These are phyloP conservation scores for Drosophila algonquin DNA, from an alignment of 2,888 invertebrate genomes.

Conservation along the genomic window DNA sequence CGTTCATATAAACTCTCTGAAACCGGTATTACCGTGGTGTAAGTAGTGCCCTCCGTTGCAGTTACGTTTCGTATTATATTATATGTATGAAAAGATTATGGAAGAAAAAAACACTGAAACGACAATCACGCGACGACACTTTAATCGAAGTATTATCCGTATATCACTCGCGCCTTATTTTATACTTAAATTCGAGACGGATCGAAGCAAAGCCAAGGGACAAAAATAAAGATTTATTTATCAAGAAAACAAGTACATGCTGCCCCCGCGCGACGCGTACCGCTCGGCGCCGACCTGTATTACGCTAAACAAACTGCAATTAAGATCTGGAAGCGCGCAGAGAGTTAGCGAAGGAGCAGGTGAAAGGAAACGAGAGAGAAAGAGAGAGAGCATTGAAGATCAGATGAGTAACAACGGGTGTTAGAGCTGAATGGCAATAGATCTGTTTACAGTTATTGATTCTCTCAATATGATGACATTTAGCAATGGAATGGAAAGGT, in stretches of 20 bases:
- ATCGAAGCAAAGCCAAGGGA: slow-evolving; percentile 1
- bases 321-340: slow-evolving; percentile 1
- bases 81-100: slow-evolving; percentile 9
- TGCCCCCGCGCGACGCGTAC: background rate
- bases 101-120: background rate
- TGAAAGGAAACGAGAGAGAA: background rate
- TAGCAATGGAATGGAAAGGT: background rate
- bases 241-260: slow-evolving; percentile 6
- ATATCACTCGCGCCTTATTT: slow-evolving; percentile 45
- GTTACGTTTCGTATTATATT: background rate
- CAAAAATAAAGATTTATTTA: slow-evolving; percentile 20
- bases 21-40: slow-evolving; percentile 31
- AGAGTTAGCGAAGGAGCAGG: background rate
- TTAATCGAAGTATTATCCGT: slow-evolving; percentile 40
- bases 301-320: slow-evolving; percentile 19
- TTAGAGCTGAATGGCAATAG: background rate
- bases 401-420: background rate
- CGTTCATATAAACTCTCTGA: background rate
- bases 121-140: slow-evolving; percentile 35
- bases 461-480: background rate
- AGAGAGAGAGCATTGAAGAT: too few species aligned
- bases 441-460: background rate
- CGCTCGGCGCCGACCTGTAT: slow-evolving; percentile 1
- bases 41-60: slow-evolving; percentile 8
- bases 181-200: slow-evolving; percentile 43